Evolutionary conservation across 1,140 invertebrate genomes (phyloP), one percentile per base, ranked within the genome.

Genomic region (Drosophila eugracilis): DNA sequence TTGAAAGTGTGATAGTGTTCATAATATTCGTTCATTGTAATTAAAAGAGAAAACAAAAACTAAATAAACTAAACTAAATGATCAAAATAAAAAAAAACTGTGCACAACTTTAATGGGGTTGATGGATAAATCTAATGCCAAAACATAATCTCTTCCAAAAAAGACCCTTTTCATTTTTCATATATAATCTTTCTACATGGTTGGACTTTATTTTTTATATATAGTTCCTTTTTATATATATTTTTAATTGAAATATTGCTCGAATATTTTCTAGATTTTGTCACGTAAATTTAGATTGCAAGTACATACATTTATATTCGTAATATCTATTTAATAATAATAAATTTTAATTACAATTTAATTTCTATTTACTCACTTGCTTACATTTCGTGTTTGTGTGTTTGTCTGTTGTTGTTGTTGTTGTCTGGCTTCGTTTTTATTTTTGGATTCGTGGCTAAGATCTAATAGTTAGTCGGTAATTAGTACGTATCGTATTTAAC

Each of bases 11-110:
- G 83, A 88, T 88, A 88, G 83, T 81, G 83, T 83, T 88, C 78
- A 88, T 88, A 81, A 88, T 86, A 88, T 63, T 88, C 78, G 83
- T 88, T 88, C 83, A 88, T 88, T 81, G 83, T 88, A 86, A 83
- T 88, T 83, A 54, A 88, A 54, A 50, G 49, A 50, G 36, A 76
- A 75, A 75, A 75, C 30, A 49, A 75, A 75, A 55, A 48, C 53
- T 60, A 71, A 88, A 77, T 77, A 71, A 80, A 84, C 26, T 55
- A 59, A 74, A 71, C 34, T 53, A 63, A 74, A 42, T 54, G 41
- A 58, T 52, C 39, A 62, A 42, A 14, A n/a, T n/a, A n/a, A n/a
- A n/a, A n/a, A n/a, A n/a, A n/a, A n/a, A n/a, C n/a, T n/a, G n/a
- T n/a, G n/a, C n/a, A n/a, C n/a, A n/a, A n/a, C n/a, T n/a, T n/a